Base-by-base conservation (phyloP, 37 sponge, comb jelly and placozoan genomes). In the Beroe ovata region DNA sequence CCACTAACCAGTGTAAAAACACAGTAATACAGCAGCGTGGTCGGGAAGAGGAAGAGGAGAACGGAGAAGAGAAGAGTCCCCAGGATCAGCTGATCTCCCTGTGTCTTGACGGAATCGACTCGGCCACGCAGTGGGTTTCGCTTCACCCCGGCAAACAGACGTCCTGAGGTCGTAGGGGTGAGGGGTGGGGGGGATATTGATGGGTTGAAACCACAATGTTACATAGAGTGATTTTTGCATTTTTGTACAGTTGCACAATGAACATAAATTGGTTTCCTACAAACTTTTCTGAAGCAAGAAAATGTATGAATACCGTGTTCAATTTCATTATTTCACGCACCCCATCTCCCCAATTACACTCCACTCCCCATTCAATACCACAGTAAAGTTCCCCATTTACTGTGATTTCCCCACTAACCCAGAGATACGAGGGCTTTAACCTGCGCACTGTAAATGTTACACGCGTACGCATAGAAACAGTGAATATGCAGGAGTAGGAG, bases 1-100 rank as follows among this genome's bases (percentile, higher is more conserved):
- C n/a, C n/a, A n/a, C n/a, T n/a, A n/a, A 42, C 84, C n/a, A 77
- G 47, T 1, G 84, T 77, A 42, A 77, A 77, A 22, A 77, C 84
- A 77, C 84, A 77, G 84, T 77, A 77, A 25, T 77, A 77, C 0
- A 77, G 84, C 3, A 77, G 84, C 1, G 84, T 77, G 4, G 84
- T 77, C 2, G 84, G 84, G 47, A 77, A 77, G 84, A 77, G 84
- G 54, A 77, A 77, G 84, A 77, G 84, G n/a, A 77, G 84, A 36
- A 35, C 28, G n/a, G 84, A 77, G 84, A 77, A 77, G 84, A 77
- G 84, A 11, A 77, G 42, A n/a, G 84, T 77, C 2, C 84, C 84
- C 54, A 77, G 84, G 22, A 77, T 77, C 28, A 77, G 84, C 54
- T 77, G 84, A 42, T 77, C 84, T n/a, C 84, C 84, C 38, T 77